Percentiles rank a stretch among this genome's conserved stretches.
Evolutionary conservation across 2,888 invertebrate species (phyloP).

Genomic region (Deroplatys truncata): DNA sequence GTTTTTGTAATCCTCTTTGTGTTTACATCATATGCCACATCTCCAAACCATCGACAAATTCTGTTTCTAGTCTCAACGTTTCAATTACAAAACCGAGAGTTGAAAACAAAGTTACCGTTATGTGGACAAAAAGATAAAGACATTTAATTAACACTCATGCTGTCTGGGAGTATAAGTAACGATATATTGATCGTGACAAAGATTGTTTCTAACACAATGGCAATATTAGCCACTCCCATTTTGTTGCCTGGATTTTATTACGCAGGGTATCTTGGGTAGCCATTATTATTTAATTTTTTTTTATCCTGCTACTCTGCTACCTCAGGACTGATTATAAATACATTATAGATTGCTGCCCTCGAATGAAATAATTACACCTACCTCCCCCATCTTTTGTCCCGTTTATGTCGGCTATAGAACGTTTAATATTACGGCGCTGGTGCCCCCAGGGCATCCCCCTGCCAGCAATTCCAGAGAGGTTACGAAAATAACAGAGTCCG

Average conservation of each 20-base stretch:
- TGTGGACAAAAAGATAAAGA: too few species aligned
- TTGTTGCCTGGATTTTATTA: not conserved
- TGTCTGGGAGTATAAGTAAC: too few species aligned
- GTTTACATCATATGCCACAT: too few species aligned
- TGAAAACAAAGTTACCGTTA: too few species aligned
- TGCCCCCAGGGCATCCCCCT: not conserved
- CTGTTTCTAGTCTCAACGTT: too few species aligned
- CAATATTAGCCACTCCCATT: not conserved
- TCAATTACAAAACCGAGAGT: too few species aligned
- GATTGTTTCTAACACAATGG: not conserved
- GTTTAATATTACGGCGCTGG: not conserved
- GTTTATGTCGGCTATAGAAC: not conserved
- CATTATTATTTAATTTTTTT: not conserved
- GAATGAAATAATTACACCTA: not conserved
- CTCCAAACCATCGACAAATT: too few species aligned
- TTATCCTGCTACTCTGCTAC: not conserved
- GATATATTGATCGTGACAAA: too few species aligned
- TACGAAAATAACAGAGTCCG: not conserved
- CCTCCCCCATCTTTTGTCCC: not conserved
- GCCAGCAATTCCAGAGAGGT: not conserved
- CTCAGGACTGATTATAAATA: slow-evolving; percentile 6
- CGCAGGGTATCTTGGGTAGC: not conserved
- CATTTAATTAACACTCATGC: too few species aligned
- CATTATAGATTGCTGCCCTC: not conserved
- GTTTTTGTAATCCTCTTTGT: too few species aligned